These are phyloP conservation scores for Dipodomys spectabilis DNA, from an alignment of 2,113 vertebrate genomes.

Conservation along the genomic window DNA sequence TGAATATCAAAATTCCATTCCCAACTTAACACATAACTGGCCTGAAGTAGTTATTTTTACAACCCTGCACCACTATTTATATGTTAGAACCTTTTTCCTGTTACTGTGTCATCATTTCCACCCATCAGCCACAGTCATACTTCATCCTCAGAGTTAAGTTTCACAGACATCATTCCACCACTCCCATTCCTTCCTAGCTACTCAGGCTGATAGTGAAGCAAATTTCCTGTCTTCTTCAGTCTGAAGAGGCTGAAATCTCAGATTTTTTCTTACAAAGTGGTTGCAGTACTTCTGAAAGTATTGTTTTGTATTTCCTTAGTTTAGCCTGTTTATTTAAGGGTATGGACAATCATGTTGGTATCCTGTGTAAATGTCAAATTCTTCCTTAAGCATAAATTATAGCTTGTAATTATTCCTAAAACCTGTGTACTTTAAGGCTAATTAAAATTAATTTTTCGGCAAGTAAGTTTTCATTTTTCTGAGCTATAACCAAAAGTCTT, in stretches of 20 bases:
- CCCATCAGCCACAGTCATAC: neutral
- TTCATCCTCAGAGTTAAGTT: slow-evolving; percentile 7
- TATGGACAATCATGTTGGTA: neutral
- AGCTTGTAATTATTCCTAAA: slow-evolving; percentile 50
- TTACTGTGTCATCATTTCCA: neutral
- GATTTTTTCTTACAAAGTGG: neutral
- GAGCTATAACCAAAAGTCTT: too few relatives aligned
- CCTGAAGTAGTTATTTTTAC: neutral
- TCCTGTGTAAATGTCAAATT: neutral
- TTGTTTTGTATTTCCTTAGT: neutral
- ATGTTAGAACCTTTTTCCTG: neutral
- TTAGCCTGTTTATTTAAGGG: slow-evolving; percentile 1
- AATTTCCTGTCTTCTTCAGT: neutral
- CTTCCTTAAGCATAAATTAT: slow-evolving; percentile 12
- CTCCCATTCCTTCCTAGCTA: slow-evolving; percentile 9
- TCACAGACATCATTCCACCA: slow-evolving; percentile 3
- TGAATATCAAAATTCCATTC: neutral
- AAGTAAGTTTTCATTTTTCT: slow-evolving; percentile 16
- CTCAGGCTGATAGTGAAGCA: neutral
- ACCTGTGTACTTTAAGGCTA: neutral
- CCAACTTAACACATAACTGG: neutral
- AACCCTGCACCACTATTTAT: neutral
- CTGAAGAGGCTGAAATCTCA: neutral
- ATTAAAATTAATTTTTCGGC: slow-evolving; percentile 14
- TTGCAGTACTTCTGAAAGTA: neutral